Base-by-base conservation (phyloP, 2,888 invertebrate species). In the Schizotus pectinicornis region DNA sequence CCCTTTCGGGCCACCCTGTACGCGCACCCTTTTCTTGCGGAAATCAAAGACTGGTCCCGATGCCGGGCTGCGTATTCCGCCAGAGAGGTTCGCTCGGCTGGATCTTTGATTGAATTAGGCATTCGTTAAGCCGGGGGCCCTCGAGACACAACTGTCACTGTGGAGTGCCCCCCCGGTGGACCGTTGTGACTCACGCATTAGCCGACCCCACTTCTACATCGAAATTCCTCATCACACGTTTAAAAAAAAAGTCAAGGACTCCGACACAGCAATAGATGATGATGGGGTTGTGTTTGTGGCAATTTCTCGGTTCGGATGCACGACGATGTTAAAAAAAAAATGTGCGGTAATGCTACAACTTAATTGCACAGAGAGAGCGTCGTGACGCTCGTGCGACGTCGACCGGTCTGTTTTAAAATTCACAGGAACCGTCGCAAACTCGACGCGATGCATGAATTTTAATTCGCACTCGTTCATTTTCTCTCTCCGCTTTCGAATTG, bases 41-140 rank as follows among this genome's bases (percentile, higher is more conserved):
- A 56, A 59, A 55, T 59, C 56, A 59, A 59, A 59, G 59, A 56
- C 47, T 38, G 38, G 54, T 36, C 53, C 11, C 53, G 58, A 58
- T 58, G 58, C 53, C 53, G 53, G 58, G 53, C 58, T 57, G 47
- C 52, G 30, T 3, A 42, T 51, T 45, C 51, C 51, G 47, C 39
- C 47, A 57, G 57, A 57, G 51, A 45, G 47, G 41, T 48, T 66
- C 69, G 67, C 69, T 66, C 67, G 70, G 69, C 69, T 67, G 67
- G 68, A 74, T 77, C 77, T 79, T 76, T 80, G 79, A 81, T 81
- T 79, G 76, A 79, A 80, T 81, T 80, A 80, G 77, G 75, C 68
- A 74, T 78, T 78, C 77, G 78, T 78, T 77, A 77, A 77, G 71
- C 70, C 71, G 61, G 69, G 69, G 72, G 67, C 74, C 70, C 74